Percentiles rank a stretch among this genome's conserved stretches.
Conservation (phyloP, 2,113 vertebrate species). For the Todiramphus chloris region DNA sequence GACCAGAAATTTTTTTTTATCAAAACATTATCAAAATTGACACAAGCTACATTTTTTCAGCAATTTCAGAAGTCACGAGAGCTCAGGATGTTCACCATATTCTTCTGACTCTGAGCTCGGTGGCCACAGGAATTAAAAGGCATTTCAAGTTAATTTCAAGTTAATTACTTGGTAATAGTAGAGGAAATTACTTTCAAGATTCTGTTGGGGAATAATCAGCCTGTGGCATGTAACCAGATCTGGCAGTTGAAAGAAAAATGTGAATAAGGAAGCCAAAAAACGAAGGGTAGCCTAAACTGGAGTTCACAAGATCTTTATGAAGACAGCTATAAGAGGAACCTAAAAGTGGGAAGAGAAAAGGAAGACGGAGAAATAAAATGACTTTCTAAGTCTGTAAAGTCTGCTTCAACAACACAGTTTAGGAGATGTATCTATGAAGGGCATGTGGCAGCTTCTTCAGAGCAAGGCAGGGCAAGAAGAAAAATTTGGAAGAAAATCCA, state of each 20-base stretch:
- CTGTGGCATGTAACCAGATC: not conserved
- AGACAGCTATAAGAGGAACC: not conserved
- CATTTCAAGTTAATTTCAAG: not conserved
- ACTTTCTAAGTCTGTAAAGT: not conserved
- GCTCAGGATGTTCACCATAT: not conserved
- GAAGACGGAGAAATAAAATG: rapidly evolving
- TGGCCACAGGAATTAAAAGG: not conserved
- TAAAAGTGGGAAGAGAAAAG: not conserved
- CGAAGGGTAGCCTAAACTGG: not conserved
- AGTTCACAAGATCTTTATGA: not conserved
- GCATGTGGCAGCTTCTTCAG: rapidly evolving
- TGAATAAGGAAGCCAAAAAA: not conserved
- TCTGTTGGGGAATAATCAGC: not conserved
- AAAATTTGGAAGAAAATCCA: not conserved
- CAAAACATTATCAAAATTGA: not conserved
- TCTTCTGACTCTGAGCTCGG: not conserved
- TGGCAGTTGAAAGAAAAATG: not conserved
- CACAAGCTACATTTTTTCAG: not conserved
- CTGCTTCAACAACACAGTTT: not conserved
- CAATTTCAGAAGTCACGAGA: not conserved
- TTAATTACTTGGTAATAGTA: not conserved
- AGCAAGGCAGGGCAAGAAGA: not conserved
- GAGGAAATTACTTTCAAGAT: not conserved
- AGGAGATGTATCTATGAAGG: rapidly evolving
- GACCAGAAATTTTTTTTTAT: not conserved